Percentiles rank a stretch among this genome's conserved stretches.
Evolutionary conservation across 2,888 invertebrate species (phyloP).

Genomic region (Acrocera orbiculus): DNA sequence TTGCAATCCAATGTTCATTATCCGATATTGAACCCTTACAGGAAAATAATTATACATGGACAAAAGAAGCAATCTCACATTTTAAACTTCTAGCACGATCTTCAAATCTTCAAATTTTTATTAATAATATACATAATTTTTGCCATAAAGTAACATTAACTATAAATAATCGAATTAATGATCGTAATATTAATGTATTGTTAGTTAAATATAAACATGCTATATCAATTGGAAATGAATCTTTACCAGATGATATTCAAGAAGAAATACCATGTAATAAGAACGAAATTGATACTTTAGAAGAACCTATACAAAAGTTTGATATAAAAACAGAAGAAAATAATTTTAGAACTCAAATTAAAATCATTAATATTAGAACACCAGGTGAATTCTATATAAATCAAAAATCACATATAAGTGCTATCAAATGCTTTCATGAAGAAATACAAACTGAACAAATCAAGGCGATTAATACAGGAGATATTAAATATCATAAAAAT

Average conservation of each 20-base stretch:
- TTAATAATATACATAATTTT: conserved; percentile 18
- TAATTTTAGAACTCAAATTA: conserved; percentile 18
- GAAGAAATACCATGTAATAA: not conserved
- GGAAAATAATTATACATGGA: conserved; percentile 26
- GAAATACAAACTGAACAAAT: conserved; percentile 32
- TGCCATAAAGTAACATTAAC: conserved; percentile 30
- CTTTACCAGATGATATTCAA: conserved; percentile 6
- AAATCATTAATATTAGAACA: conserved; percentile 34
- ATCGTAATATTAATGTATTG: conserved; percentile 35
- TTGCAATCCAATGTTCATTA: conserved; percentile 22
- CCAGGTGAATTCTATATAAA: conserved; percentile 45
- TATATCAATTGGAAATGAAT: conserved; percentile 30
- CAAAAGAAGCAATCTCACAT: conserved; percentile 20
- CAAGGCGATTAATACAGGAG: conserved; percentile 5
- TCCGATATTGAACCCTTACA: conserved; percentile 32
- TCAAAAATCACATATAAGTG: conserved; percentile 31
- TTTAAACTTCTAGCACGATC: conserved; percentile 25
- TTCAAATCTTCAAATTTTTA: conserved; percentile 27
- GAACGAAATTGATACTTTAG: not conserved
- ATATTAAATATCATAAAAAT: conserved; percentile 6
- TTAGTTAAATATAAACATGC: conserved; percentile 35
- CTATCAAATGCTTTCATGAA: conserved; percentile 33
- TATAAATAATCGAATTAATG: conserved; percentile 20
- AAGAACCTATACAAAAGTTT: not conserved
- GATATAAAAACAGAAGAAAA: conserved; percentile 1